Percentiles rank a stretch among this genome's conserved stretches.
Conservation (phyloP, 2,113 vertebrate species). For the Nestor notabilis region DNA sequence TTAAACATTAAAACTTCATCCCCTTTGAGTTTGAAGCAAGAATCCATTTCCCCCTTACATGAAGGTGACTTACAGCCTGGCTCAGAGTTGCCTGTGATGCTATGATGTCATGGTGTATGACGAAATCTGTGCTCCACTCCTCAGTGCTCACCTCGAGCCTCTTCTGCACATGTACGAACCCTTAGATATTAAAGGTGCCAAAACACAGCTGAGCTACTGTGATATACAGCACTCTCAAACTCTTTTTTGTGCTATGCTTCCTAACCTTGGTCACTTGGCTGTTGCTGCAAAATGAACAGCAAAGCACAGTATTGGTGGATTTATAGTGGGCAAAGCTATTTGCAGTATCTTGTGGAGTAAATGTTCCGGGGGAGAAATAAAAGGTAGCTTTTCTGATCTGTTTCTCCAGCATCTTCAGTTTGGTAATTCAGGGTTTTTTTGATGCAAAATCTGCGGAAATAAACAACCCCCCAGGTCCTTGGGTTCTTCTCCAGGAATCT, state of each 20-base stretch:
- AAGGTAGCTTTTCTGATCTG: background rate
- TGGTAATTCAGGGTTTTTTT: background rate
- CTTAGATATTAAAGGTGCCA: background rate
- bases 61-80: conserved; percentile 15
- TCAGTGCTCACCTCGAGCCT: background rate
- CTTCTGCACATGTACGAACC: background rate
- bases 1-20: background rate
- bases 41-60: background rate
- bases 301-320: background rate
- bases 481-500: background rate
- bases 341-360: background rate
- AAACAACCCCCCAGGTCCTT: background rate
- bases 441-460: background rate
- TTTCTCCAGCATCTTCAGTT: background rate
- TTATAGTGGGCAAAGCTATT: background rate
- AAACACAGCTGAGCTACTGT: background rate
- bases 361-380: background rate
- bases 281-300: background rate
- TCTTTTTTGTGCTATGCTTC: background rate
- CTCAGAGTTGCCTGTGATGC: background rate
- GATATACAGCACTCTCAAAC: background rate
- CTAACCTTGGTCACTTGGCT: background rate
- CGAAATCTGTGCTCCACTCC: background rate
- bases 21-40: background rate
- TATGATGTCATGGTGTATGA: conserved; percentile 2